Percentiles rank a stretch among this genome's conserved stretches.
phyloP scores from a whole-genome alignment of 2,888 invertebrate species.

The Ophion obscuratus region DNA sequence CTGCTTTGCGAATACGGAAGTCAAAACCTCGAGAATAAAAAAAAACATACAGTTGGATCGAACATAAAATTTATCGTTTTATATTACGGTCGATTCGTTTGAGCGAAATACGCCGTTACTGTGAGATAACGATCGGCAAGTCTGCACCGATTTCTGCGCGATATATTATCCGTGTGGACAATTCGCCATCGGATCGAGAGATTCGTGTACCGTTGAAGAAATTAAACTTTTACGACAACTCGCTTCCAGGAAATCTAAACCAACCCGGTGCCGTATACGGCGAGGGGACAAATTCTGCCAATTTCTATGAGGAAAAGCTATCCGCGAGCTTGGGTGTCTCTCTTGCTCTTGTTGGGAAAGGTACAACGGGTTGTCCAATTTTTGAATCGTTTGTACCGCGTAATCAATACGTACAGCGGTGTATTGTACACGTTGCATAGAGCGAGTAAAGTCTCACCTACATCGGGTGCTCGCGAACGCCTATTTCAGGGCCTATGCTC shows the following conservation, averaged over 20 bases:
- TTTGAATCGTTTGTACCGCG: constrained; percentile 26
- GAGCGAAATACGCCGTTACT: too few species aligned
- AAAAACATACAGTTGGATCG: too few species aligned
- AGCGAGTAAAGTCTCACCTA: constrained; percentile 23
- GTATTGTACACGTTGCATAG: constrained; percentile 7
- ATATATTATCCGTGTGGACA: constrained; percentile 1
- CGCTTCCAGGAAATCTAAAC: constrained; percentile 7
- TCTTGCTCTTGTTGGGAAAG: background rate
- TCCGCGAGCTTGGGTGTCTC: constrained; percentile 17
- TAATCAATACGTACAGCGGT: constrained; percentile 9
- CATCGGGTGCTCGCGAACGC: constrained; percentile 18
- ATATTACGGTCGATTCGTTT: background rate
- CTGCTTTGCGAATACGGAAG: too few species aligned
- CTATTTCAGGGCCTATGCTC: background rate
- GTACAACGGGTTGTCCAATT: constrained; percentile 26
- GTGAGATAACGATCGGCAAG: background rate
- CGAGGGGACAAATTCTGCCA: constrained; percentile 42
- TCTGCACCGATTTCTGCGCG: background rate
- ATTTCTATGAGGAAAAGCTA: constrained; percentile 51
- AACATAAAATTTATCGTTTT: background rate
- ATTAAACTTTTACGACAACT: constrained; percentile 16
- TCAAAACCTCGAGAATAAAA: too few species aligned
- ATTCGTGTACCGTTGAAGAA: background rate
- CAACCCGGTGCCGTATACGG: constrained; percentile 2
- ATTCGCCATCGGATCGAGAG: constrained; percentile 5